Conservation (phyloP, 2,113 vertebrate species). For the Clarias magur region DNA sequence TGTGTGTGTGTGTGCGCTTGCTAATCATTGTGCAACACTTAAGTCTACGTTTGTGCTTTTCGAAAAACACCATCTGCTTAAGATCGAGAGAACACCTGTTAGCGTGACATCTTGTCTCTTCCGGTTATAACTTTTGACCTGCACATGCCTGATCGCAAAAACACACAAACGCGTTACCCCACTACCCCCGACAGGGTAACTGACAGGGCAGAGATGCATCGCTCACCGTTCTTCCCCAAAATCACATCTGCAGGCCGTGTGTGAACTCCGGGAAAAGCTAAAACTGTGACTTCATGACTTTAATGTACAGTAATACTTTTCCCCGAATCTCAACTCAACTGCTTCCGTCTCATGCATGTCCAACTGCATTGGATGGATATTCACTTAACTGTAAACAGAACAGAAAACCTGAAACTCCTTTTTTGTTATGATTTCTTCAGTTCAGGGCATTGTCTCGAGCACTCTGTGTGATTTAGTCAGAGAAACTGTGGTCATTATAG, state of each 20-base stretch:
- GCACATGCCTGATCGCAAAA: conserved; percentile 22
- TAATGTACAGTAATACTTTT: not conserved
- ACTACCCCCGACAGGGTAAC: not conserved
- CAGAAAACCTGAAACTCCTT: not conserved
- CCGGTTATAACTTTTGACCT: conserved; percentile 15
- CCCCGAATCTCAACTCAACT: not conserved
- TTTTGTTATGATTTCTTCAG: not conserved
- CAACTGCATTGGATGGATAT: not conserved
- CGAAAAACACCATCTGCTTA: conserved; percentile 48
- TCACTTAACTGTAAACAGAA: not conserved
- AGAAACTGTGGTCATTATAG: not conserved
- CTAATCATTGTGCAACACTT: not conserved
- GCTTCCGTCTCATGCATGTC: not conserved
- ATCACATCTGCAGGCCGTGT: not conserved
- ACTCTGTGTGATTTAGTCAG: not conserved
- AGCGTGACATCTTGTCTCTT: not conserved
- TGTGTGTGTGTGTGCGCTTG: conserved; percentile 17
- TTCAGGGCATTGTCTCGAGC: not conserved
- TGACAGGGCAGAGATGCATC: not conserved
- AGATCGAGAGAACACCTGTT: conserved; percentile 40
- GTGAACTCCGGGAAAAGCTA: not conserved
- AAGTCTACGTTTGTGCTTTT: not conserved
- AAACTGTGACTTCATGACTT: not conserved
- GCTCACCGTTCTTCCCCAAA: not conserved
- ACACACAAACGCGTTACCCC: not conserved